Evolutionary conservation across 2,113 vertebrate genomes (phyloP).

Genomic region (Polyodon spathula): DNA sequence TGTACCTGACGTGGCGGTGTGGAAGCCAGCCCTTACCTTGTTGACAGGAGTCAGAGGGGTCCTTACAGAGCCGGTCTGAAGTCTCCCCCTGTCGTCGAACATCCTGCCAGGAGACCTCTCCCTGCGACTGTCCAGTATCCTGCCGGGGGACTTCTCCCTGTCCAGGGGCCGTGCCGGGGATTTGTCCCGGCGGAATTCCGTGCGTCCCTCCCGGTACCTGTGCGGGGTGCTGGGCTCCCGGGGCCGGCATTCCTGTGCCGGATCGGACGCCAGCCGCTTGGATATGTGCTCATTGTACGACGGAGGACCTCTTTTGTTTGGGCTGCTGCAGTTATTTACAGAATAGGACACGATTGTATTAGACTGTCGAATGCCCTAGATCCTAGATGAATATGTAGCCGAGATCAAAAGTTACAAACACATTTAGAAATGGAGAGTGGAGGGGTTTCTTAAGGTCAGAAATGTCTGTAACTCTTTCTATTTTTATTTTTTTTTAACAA

Average conservation of each 20-base stretch:
- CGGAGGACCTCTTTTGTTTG: constrained; percentile 91
- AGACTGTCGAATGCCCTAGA: background rate
- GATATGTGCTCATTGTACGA: constrained; percentile 98
- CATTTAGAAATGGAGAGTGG: too few relatives aligned
- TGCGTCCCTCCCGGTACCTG: constrained; percentile 88
- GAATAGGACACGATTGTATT: constrained; percentile 18
- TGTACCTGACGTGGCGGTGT: background rate
- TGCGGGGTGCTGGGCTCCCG: constrained; percentile 94
- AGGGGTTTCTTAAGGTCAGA: too few relatives aligned
- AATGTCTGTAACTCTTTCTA: too few relatives aligned
- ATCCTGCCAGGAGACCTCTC: constrained; percentile 83
- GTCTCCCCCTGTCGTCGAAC: constrained; percentile 79
- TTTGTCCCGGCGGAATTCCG: constrained; percentile 90
- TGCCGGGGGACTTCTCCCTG: constrained; percentile 87
- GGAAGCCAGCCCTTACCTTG: constrained; percentile 63
- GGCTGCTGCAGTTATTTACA: constrained; percentile 74
- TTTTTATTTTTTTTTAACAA: too few relatives aligned
- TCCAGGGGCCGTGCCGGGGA: constrained; percentile 87
- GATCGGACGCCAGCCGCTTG: constrained; percentile 84
- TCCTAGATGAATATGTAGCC: constrained; percentile 25
- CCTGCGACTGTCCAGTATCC: constrained; percentile 81
- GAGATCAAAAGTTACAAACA: constrained; percentile 15
- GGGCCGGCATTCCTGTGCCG: constrained; percentile 76
- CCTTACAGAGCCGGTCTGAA: constrained; percentile 74
- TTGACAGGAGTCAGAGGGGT: constrained; percentile 90